phyloP scores from a whole-genome alignment of 2,113 vertebrate species.

The Crypturellus undulatus region DNA sequence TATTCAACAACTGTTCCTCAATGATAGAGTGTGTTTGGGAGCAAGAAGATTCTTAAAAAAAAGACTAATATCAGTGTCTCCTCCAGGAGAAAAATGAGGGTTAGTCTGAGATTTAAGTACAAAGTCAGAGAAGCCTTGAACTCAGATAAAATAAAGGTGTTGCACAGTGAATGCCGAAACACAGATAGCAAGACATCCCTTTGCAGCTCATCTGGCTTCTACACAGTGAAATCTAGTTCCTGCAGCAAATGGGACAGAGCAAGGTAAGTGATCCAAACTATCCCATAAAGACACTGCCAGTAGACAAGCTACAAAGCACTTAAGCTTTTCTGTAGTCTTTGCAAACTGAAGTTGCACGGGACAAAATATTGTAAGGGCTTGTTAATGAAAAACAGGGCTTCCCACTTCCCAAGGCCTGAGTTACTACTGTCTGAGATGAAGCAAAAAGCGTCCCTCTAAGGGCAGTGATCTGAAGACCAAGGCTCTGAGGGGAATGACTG shows the following conservation, averaged over 20 bases:
- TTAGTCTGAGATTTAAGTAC: neutral
- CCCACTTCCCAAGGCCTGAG: neutral
- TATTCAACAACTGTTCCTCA: neutral
- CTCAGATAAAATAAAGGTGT: slow-evolving; percentile 13
- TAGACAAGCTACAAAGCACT: neutral
- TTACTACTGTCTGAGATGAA: neutral
- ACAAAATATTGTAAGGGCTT: neutral
- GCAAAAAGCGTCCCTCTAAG: neutral
- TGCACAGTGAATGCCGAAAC: slow-evolving; percentile 12
- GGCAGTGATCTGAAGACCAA: neutral
- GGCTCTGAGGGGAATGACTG: neutral
- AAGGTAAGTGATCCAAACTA: neutral
- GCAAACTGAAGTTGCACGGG: neutral
- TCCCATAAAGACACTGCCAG: neutral
- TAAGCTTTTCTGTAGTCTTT: neutral
- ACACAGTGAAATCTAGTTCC: neutral
- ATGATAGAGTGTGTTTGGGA: neutral
- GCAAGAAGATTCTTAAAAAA: neutral
- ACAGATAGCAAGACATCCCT: neutral
- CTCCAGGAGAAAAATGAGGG: neutral
- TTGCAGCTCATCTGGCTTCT: neutral
- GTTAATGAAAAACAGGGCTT: neutral
- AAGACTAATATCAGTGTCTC: neutral
- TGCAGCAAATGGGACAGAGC: slow-evolving; percentile 1
- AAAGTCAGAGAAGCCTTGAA: slow-evolving; percentile 12